These are phyloP conservation scores for Grammomys dolichurus DNA, from an alignment of 2,113 vertebrate genomes.

Conservation along the genomic window DNA sequence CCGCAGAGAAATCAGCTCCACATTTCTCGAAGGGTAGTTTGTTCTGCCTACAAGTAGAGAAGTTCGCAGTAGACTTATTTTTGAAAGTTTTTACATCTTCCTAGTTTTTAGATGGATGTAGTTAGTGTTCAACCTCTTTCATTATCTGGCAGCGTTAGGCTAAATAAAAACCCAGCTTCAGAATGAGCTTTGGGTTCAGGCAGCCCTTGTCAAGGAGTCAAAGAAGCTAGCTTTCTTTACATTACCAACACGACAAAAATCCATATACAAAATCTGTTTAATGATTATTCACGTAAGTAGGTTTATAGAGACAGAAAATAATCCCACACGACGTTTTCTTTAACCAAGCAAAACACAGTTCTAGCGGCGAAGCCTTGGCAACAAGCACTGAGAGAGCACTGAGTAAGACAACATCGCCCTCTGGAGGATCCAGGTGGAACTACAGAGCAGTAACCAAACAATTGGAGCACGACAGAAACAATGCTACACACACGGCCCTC, in stretches of 20 bases:
- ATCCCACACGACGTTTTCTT: constrained; percentile 55
- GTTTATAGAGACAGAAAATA: constrained; percentile 70
- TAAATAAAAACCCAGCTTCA: constrained; percentile 42
- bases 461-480: not conserved
- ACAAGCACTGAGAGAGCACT: not conserved
- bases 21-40: not conserved
- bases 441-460: constrained; percentile 5
- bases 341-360: constrained; percentile 50
- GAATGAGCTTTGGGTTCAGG: not conserved
- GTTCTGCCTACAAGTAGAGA: not conserved
- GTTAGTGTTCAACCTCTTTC: not conserved
- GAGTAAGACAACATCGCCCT: constrained; percentile 38
- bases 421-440: constrained; percentile 61
- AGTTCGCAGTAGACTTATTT: not conserved
- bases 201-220: not conserved
- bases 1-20: constrained; percentile 16
- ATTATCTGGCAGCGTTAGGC: not conserved
- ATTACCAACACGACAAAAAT: constrained; percentile 46
- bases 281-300: constrained; percentile 61
- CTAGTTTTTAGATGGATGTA: not conserved
- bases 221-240: constrained; percentile 40
- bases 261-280: constrained; percentile 61
- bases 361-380: not conserved
- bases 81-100: constrained; percentile 1
- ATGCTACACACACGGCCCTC: not conserved